Base-by-base conservation (phyloP, 2,888 invertebrate species). In the Seira musarum region DNA sequence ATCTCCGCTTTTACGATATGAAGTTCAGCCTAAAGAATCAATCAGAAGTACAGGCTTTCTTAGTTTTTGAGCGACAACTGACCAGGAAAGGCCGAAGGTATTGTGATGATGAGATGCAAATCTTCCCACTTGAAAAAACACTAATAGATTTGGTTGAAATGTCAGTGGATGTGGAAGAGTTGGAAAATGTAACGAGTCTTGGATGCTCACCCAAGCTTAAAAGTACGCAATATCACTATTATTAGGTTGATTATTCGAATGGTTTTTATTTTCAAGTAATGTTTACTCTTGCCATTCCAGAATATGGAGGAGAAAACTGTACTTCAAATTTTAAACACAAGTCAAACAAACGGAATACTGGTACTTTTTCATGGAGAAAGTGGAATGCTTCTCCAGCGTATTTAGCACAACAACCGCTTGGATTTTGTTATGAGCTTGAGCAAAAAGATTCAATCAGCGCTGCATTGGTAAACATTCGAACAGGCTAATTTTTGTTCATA, bases 11-110 rank as follows among this genome's bases (percentile, higher is more conserved):
- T 1, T 74, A 65, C 19, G 73, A 69, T 19, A 10, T 80, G 21
- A 80, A 74, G 21, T 69, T 69, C 24, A 80, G 40, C 15, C 8
- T 80, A n/a, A n/a, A 25, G 6, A 35, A 73, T 1, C 10, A 53
- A 21, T 35, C 63, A 30, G 30, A 17, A 3, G 24, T 80, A 1
- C 49, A 74, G 1, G 35, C 68, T 0, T 69, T 25, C n/a, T 17
- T 69, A 3, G 21, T 80, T 5, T 80, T 73, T 21, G 80, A 80
- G 35, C 63, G 65, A 25, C 66, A 57, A 49, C 8, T 80, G 10
- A 21, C 69, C 15, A n/a, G 80, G 25, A 40, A 46, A 15, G 30
- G 69, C 13, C 19, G 80, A 46, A 40, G 24, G 15, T 57, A 53
- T 53, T 53, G 21, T 35, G 21, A 53, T 35, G 21, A 53, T 19